Percentiles rank a stretch among this genome's conserved stretches.
Conservation (phyloP, 1,140 invertebrate species). For the Drosophila ohnishii region DNA sequence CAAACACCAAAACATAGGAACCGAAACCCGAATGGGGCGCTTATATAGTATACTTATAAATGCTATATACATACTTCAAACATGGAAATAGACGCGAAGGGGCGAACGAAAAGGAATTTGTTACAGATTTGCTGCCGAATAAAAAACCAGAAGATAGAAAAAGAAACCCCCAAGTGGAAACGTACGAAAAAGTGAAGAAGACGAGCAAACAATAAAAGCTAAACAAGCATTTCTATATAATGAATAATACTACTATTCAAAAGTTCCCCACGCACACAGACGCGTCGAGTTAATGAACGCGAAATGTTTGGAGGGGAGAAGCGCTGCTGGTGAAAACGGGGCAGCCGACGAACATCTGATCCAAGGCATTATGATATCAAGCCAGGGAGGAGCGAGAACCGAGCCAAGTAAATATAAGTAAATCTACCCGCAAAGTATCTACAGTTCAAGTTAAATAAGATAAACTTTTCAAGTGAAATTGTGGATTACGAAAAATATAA, state of each 20-base stretch:
- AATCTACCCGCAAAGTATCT: not conserved
- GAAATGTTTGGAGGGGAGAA: conserved; percentile 55
- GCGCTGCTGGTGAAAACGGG: conserved; percentile 14
- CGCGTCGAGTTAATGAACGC: conserved; percentile 56
- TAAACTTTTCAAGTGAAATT: not conserved
- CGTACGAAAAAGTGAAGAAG: conserved; percentile 49
- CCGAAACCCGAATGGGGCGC: conserved; percentile 48
- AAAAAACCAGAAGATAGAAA: conserved; percentile 36
- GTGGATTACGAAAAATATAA: not conserved
- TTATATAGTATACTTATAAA: conserved; percentile 41
- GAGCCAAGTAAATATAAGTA: conserved; percentile 25
- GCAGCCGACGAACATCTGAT: conserved; percentile 61
- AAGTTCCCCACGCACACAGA: conserved; percentile 35
- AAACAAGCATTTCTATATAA: conserved; percentile 56
- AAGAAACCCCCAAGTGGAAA: conserved; percentile 58
- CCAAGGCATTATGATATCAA: conserved; percentile 55
- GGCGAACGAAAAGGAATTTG: conserved; percentile 62
- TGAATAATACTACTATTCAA: conserved; percentile 45
- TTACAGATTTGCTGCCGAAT: conserved; percentile 66
- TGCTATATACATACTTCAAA: conserved; percentile 28
- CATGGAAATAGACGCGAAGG: conserved; percentile 44
- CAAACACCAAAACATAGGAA: conserved; percentile 51
- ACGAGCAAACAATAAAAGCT: conserved; percentile 60
- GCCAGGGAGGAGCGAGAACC: conserved; percentile 4
- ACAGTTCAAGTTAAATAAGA: not conserved